These are phyloP conservation scores for Argyresthia goedartella DNA, from an alignment of 2,888 invertebrate species.

Conservation along the genomic window DNA sequence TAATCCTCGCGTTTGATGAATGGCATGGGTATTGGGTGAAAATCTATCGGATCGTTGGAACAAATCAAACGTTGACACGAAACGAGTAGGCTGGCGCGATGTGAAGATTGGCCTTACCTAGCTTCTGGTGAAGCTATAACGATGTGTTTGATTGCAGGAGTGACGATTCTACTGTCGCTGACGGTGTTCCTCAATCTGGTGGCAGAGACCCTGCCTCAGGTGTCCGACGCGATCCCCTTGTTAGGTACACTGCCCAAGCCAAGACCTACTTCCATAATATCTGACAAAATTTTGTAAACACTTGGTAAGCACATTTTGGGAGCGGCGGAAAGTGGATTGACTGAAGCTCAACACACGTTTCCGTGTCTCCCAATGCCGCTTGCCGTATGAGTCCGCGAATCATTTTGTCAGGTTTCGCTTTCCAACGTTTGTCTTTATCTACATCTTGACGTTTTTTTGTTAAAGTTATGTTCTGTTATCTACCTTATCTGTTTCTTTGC, in stretches of 20 bases:
- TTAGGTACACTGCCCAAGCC: slow-evolving; percentile 87
- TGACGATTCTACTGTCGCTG: slow-evolving; percentile 99
- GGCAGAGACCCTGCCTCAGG: slow-evolving; percentile 99
- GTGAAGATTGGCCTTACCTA: not conserved
- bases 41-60: too few species aligned
- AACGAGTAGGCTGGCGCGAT: too few species aligned
- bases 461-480: not conserved
- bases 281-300: not conserved
- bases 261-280: slow-evolving; percentile 23
- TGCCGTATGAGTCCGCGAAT: too few species aligned
- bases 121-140: not conserved
- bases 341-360: too few species aligned
- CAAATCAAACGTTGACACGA: too few species aligned
- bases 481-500: not conserved
- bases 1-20: too few species aligned
- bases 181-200: slow-evolving; percentile 99
- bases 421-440: not conserved
- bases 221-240: slow-evolving; percentile 99
- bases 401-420: slow-evolving; percentile 1
- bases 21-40: too few species aligned
- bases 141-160: slow-evolving; percentile 86
- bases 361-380: too few species aligned
- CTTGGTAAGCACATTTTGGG: not conserved
- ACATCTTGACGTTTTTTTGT: slow-evolving; percentile 2
- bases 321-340: not conserved